Conservation (phyloP, 2,888 invertebrate genomes). For the Nysson spinosus region DNA sequence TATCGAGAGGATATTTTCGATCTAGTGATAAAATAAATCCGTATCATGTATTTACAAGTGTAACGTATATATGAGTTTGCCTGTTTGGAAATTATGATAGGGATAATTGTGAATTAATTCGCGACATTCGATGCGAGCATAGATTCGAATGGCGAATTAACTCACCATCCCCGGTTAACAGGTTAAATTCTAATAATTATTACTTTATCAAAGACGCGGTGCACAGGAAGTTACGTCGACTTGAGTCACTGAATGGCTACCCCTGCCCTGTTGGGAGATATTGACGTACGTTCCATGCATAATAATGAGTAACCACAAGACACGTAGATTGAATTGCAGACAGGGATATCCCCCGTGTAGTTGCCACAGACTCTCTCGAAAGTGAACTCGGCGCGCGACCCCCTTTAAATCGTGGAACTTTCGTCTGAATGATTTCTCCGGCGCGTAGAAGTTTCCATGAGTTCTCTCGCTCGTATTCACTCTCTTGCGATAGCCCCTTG, state of each 20-base stretch:
- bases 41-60: no score
- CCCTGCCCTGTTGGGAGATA: slow-evolving; percentile 33
- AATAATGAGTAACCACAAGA: slow-evolving; percentile 41
- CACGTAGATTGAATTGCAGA: slow-evolving; percentile 6
- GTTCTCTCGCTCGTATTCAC: slow-evolving; percentile 19
- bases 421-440: slow-evolving; percentile 58
- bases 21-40: no score
- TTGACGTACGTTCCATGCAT: slow-evolving; percentile 43
- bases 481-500: slow-evolving; percentile 29
- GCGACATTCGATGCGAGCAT: no score
- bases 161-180: no score
- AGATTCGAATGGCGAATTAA: no score
- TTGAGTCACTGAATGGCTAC: slow-evolving; percentile 42
- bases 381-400: slow-evolving; percentile 54
- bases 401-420: slow-evolving; percentile 54
- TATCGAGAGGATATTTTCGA: no score
- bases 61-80: no score
- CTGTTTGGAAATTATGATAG: no score
- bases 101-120: no score
- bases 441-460: slow-evolving; percentile 32
- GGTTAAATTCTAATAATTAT: no score
- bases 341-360: slow-evolving; percentile 1
- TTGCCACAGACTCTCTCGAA: slow-evolving; percentile 44
- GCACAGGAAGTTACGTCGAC: slow-evolving; percentile 6
- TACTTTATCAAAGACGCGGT: slow-evolving; percentile 20